Conservation (phyloP, 2,797 vertebrate genomes). For the Eulemur coronatus region DNA sequence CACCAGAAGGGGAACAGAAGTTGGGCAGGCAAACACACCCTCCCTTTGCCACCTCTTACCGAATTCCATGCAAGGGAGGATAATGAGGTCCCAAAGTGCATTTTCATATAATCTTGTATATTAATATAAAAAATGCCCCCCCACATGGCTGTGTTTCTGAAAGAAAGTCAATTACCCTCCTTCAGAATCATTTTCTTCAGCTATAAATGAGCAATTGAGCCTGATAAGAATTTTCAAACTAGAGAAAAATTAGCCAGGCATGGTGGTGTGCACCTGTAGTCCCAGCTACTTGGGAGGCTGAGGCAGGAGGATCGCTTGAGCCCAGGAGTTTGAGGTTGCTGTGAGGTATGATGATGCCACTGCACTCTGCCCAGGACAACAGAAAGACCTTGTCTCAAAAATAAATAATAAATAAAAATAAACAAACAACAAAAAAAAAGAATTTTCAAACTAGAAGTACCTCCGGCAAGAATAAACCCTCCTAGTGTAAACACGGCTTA, state of each 20-base stretch:
- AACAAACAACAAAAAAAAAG: neutral
- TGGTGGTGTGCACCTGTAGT: too few species aligned
- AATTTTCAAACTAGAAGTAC: neutral
- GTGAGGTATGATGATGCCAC: too few species aligned
- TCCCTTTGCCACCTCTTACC: neutral
- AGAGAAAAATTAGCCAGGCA: neutral
- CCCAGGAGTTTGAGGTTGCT: too few species aligned
- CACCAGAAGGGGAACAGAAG: neutral
- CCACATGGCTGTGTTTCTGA: neutral
- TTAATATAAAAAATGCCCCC: neutral
- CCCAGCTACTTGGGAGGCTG: too few species aligned
- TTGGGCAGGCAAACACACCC: neutral
- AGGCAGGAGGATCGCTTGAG: too few species aligned
- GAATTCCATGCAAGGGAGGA: neutral
- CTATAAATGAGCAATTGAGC: neutral
- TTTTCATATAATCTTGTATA: neutral
- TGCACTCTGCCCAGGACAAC: too few species aligned
- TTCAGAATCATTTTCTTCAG: accelerated
- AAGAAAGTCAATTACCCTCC: neutral
- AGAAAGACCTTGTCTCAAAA: too few species aligned
- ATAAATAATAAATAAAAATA: too few species aligned
- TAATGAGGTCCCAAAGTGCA: neutral
- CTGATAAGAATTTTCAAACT: neutral
- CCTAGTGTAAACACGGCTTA: neutral
- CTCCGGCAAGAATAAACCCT: neutral